These are phyloP conservation scores for Columba guinea DNA, from an alignment of 2,797 vertebrate species.

Conservation along the genomic window DNA sequence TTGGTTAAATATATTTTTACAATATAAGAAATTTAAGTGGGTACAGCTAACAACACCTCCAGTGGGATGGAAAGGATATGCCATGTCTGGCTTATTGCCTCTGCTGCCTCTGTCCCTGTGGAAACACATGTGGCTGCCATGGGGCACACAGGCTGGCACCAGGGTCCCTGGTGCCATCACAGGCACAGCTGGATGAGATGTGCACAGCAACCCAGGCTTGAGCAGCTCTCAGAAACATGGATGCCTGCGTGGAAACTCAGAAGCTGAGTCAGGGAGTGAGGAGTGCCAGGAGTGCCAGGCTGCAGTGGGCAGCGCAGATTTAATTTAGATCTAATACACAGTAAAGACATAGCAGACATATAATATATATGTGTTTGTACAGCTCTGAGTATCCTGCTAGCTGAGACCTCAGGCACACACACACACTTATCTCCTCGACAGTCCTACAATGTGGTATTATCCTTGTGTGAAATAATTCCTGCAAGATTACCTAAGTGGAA, in stretches of 20 bases:
- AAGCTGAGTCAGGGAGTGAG: not conserved
- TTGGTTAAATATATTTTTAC: not conserved
- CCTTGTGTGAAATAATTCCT: not conserved
- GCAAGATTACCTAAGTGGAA: not conserved
- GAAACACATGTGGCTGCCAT: not conserved
- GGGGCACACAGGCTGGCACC: not conserved
- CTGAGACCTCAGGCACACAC: rapidly evolving
- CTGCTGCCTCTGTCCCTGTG: not conserved
- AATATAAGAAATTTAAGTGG: not conserved
- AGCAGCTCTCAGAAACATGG: not conserved
- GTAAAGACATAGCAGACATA: not conserved
- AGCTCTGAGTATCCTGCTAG: not conserved
- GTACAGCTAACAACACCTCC: rapidly evolving
- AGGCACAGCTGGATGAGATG: not conserved
- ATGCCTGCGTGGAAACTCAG: not conserved
- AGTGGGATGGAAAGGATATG: not conserved
- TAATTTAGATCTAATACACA: not conserved
- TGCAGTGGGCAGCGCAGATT: not conserved
- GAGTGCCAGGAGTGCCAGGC: not conserved
- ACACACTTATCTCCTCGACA: not conserved
- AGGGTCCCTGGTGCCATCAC: not conserved
- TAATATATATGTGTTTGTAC: not conserved
- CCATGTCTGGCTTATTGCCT: no score
- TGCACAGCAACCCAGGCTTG: not conserved
- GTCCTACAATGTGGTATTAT: not conserved